Conservation (phyloP, 2,797 vertebrate species). For the Clamator glandarius region DNA sequence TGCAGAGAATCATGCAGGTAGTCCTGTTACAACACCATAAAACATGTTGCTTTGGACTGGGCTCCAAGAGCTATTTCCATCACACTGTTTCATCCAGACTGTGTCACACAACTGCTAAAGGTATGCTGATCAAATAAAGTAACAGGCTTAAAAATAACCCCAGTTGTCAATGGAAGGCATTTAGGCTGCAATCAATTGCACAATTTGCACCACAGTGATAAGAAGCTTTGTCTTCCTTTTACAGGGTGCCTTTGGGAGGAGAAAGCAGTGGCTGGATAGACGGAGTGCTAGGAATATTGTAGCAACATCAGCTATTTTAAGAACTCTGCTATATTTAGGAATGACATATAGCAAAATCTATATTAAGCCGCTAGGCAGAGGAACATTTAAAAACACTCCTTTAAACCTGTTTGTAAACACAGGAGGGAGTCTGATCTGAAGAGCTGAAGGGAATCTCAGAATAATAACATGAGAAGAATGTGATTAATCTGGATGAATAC, state of each 20-base stretch:
- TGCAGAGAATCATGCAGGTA: not conserved
- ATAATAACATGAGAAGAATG: not conserved
- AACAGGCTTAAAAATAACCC: constrained; percentile 37
- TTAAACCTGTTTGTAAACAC: not conserved
- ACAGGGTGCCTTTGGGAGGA: not conserved
- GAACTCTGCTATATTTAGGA: not conserved
- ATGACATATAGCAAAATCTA: not conserved
- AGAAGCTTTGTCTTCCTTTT: not conserved
- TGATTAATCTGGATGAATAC: not conserved
- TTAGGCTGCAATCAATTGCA: not conserved
- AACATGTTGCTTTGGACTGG: not conserved
- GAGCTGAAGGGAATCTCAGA: not conserved
- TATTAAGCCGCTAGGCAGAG: not conserved
- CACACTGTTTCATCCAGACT: not conserved
- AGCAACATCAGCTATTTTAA: not conserved
- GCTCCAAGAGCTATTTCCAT: not conserved
- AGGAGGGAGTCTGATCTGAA: not conserved
- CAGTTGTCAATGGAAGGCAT: not conserved
- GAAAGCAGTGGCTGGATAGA: not conserved
- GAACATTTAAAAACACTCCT: not conserved
- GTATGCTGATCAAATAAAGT: not conserved
- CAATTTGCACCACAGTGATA: not conserved
- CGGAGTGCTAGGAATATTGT: not conserved
- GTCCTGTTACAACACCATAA: not conserved
- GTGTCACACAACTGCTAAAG: not conserved